A percentile compares a stretch with the other conserved stretches of the same genome.
Evolutionary conservation across 1,140 invertebrate species (phyloP).

Genomic region (Nasonia longicornis): DNA sequence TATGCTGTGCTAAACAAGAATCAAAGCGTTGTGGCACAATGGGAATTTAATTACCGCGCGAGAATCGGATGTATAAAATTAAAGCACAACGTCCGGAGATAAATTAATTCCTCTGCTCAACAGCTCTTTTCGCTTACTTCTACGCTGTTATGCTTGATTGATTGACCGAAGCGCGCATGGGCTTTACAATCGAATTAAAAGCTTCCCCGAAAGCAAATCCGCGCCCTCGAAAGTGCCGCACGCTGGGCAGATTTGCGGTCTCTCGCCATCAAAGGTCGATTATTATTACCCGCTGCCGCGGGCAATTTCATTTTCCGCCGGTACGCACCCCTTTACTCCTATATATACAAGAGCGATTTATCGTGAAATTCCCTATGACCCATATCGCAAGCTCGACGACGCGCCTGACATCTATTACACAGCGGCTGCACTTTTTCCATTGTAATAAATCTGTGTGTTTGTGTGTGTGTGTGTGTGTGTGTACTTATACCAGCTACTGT

Average conservation of each 20-base stretch:
- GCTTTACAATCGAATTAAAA: no score
- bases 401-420: background rate
- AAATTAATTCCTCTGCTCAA: no score
- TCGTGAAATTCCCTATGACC: background rate
- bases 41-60: background rate
- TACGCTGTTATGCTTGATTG: no score
- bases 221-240: background rate
- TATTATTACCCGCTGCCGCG: background rate
- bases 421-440: no score
- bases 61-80: background rate
- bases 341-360: background rate
- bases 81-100: no score
- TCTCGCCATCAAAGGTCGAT: background rate
- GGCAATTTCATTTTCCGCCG: background rate
- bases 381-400: background rate
- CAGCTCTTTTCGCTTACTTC: no score
- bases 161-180: no score
- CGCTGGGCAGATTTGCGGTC: background rate
- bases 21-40: background rate
- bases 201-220: no score
- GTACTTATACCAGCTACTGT: no score
- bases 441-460: no score
- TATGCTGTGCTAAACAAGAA: background rate
- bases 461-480: no score
- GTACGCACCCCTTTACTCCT: background rate